These are phyloP conservation scores for Python bivittatus DNA, from an alignment of 2,113 vertebrate species.

Conservation along the genomic window DNA sequence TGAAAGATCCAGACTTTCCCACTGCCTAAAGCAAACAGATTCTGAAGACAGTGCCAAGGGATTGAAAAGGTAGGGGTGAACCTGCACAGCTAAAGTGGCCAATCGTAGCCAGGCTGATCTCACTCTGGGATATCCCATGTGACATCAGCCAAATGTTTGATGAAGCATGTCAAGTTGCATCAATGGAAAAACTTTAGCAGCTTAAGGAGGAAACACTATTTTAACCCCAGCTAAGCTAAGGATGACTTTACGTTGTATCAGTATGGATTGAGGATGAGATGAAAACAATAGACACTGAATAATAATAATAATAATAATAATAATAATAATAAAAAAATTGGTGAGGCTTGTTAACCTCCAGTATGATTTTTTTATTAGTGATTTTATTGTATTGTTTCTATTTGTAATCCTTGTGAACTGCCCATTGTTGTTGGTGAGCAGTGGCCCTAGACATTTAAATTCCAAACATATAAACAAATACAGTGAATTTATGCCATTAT, in stretches of 20 bases:
- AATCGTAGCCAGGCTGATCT: background rate
- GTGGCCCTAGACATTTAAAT: background rate
- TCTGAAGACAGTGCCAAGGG: background rate
- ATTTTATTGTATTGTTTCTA: background rate
- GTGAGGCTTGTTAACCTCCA: too few relatives aligned
- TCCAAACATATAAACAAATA: background rate
- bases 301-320: too few relatives aligned
- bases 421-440: background rate
- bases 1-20: background rate
- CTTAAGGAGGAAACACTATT: background rate
- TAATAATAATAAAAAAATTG: background rate
- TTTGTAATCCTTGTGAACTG: background rate
- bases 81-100: background rate
- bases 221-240: background rate
- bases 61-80: background rate
- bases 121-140: background rate
- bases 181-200: background rate
- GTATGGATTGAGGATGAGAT: background rate
- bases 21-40: background rate
- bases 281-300: too few relatives aligned
- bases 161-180: background rate
- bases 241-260: background rate
- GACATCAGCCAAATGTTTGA: background rate
- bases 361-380: background rate
- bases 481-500: background rate